Conservation (phyloP, 2,797 vertebrate species). For the Ctenosaura bakeri region DNA sequence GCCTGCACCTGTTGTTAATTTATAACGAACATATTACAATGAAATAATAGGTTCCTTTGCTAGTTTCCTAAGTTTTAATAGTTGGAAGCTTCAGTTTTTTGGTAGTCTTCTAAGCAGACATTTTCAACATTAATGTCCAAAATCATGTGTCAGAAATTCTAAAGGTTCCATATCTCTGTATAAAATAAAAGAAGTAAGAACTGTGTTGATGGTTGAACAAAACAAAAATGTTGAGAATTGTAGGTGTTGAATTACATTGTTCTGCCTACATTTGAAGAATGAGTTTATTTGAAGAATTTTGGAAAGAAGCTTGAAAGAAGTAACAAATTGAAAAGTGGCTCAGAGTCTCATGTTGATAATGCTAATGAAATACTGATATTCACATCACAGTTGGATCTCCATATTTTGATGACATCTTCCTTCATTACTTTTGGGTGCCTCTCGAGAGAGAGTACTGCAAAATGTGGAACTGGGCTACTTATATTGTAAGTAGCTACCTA, state of each 20-base stretch:
- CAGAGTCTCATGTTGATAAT: background rate
- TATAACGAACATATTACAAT: background rate
- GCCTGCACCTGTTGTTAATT: slow-evolving; percentile 9
- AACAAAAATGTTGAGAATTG: background rate
- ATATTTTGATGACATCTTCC: background rate
- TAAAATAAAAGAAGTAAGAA: background rate
- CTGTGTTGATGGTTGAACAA: background rate
- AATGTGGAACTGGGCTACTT: background rate
- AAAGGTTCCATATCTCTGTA: background rate
- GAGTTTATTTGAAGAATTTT: background rate
- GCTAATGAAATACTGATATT: background rate
- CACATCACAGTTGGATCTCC: background rate
- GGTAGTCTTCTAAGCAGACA: background rate
- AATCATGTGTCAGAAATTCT: background rate
- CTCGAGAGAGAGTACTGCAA: background rate
- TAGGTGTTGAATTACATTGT: background rate
- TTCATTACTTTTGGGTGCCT: background rate
- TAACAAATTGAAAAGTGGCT: background rate
- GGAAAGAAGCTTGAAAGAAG: background rate
- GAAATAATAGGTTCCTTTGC: slow-evolving; percentile 5
- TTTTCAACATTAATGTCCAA: background rate
- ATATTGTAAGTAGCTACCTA: background rate
- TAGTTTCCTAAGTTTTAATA: background rate
- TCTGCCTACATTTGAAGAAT: background rate
- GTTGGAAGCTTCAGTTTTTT: background rate